A percentile compares a stretch with the other conserved stretches of the same genome.
phyloP scores from a whole-genome alignment of 2,888 invertebrate species.

The Phaedon cochleariae region DNA sequence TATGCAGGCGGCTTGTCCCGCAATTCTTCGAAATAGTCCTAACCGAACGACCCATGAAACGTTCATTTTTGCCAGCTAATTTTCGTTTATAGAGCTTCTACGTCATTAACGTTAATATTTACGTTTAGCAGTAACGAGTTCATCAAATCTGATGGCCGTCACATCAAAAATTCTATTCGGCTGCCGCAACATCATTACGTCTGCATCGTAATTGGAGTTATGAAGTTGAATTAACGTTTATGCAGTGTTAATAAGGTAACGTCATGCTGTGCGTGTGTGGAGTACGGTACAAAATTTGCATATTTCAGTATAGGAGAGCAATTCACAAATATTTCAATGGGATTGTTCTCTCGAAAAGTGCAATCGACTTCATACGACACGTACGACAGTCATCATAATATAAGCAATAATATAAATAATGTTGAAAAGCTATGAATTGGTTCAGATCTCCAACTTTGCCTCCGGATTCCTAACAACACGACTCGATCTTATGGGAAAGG shows the following conservation, averaged over 20 bases:
- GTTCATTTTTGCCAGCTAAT: slow-evolving; percentile 2
- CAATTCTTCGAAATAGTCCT: neutral
- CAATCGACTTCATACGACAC: too few species aligned
- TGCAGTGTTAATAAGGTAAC: neutral
- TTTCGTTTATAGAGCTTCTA: neutral
- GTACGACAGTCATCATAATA: too few species aligned
- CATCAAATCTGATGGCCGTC: slow-evolving; percentile 21
- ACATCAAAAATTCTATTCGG: slow-evolving; percentile 48
- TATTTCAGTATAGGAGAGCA: neutral
- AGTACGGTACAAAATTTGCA: neutral
- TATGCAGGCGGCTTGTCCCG: neutral
- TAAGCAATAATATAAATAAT: too few species aligned
- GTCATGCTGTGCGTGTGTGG: neutral
- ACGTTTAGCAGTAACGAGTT: slow-evolving; percentile 12
- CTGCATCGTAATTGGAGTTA: slow-evolving; percentile 13
- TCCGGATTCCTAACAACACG: too few species aligned
- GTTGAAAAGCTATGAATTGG: too few species aligned
- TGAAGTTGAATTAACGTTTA: slow-evolving; percentile 12
- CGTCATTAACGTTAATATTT: slow-evolving; percentile 11
- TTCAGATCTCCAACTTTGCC: too few species aligned
- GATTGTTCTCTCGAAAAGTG: too few species aligned
- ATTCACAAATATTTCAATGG: too few species aligned
- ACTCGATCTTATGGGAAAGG: too few species aligned
- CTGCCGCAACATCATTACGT: slow-evolving; percentile 20
- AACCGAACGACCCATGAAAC: neutral